These are phyloP conservation scores for Sthenelais limicola DNA, from an alignment of 2,888 invertebrate species.

Conservation along the genomic window DNA sequence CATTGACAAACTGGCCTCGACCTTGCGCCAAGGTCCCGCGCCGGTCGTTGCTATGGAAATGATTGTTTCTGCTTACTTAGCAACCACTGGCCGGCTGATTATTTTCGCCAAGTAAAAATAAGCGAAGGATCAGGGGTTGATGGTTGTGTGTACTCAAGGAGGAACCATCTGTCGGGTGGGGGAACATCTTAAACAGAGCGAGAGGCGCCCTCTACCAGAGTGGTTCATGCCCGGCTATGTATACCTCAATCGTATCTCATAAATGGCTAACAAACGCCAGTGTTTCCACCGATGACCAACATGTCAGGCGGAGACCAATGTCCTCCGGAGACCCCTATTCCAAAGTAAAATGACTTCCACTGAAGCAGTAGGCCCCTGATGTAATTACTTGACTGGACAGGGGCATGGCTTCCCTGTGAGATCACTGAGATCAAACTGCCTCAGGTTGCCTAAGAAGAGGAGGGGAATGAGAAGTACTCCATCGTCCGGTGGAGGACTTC, in stretches of 20 bases:
- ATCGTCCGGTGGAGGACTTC: no score
- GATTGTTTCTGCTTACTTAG: conserved; percentile 37
- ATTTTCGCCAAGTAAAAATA: conserved; percentile 36
- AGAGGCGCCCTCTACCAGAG: conserved; percentile 7
- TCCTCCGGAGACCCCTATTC: conserved; percentile 24
- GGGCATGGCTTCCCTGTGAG: no score
- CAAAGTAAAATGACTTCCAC: no score
- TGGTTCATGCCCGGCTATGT: no score
- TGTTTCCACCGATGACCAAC: no score
- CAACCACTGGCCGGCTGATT: conserved; percentile 36
- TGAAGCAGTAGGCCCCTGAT: no score
- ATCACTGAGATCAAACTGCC: no score
- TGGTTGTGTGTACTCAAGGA: conserved; percentile 34
- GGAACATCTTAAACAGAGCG: conserved; percentile 36
- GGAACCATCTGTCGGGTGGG: conserved; percentile 31
- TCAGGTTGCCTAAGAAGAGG: no score
- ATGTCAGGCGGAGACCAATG: conserved; percentile 34
- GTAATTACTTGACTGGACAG: no score
- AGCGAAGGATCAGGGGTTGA: conserved; percentile 23
- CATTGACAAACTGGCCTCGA: conserved; percentile 32
- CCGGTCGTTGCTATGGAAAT: conserved; percentile 23
- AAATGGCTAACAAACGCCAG: no score
- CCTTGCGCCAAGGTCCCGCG: conserved; percentile 17
- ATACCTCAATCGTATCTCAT: no score
- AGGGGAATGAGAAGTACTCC: no score